Evolutionary conservation across 2,113 vertebrate species (phyloP).

Genomic region (Chlorodrepanis virens): DNA sequence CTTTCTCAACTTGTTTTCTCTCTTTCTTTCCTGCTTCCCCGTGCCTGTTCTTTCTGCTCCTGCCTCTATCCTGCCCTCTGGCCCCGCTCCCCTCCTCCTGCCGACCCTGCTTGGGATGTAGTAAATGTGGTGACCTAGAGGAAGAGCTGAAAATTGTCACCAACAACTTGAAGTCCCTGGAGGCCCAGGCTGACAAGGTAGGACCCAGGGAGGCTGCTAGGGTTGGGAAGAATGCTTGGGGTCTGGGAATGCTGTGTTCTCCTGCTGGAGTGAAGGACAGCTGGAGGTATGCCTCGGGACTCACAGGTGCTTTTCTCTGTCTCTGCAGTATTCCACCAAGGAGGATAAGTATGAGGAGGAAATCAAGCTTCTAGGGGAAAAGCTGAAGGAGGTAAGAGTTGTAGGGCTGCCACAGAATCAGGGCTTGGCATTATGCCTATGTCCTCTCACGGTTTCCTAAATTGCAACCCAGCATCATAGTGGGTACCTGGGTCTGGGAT

Average conservation of each 20-base stretch:
- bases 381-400: conserved; percentile 90
- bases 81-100: conserved; percentile 5
- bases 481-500: not conserved
- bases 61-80: not conserved
- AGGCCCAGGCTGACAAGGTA: conserved; percentile 98
- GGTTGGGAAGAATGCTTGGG: not conserved
- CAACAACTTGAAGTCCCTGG: conserved; percentile 99
- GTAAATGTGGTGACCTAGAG: conserved; percentile 99
- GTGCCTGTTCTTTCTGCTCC: conserved; percentile 4
- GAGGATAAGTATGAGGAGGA: conserved; percentile 98
- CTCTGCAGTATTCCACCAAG: conserved; percentile 90
- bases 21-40: not conserved
- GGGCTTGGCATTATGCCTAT: not conserved
- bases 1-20: conserved; percentile 17
- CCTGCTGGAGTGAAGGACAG: not conserved
- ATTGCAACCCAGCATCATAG: not conserved
- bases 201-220: not conserved
- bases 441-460: not conserved
- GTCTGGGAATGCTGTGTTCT: not conserved
- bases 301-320: not conserved
- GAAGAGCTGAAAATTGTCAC: conserved; percentile 99
- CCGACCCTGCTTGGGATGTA: conserved; percentile 66
- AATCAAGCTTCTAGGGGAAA: conserved; percentile 93
- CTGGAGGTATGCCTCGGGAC: not conserved
- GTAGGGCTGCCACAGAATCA: too few species aligned